Percentiles rank a stretch among this genome's conserved stretches.
These are phyloP conservation scores for Trichomalopsis sarcophagae DNA, from an alignment of 1,140 invertebrate species.

Conservation along the genomic window DNA sequence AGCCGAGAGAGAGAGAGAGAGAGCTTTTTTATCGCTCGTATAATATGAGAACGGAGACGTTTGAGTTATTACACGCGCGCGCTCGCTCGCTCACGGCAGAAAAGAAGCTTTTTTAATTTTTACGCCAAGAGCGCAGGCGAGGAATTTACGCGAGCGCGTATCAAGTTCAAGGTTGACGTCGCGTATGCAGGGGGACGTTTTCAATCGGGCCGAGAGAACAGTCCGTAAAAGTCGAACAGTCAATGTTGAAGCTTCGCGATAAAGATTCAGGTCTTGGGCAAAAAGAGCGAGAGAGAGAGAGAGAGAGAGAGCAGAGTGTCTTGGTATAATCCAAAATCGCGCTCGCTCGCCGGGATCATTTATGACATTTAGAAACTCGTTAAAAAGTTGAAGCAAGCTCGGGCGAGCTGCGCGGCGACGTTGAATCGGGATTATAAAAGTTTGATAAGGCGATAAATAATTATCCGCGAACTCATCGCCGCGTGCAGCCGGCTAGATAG, in stretches of 20 bases:
- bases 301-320: not conserved
- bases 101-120: constrained; percentile 33
- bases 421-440: constrained; percentile 68
- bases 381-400: constrained; percentile 66
- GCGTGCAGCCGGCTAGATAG: constrained; percentile 28
- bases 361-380: constrained; percentile 71
- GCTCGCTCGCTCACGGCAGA: too few species aligned
- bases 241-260: not conserved
- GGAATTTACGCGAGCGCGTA: constrained; percentile 4
- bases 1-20: not conserved
- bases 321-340: constrained; percentile 46
- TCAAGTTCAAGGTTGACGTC: not conserved
- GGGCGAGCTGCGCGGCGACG: constrained; percentile 1
- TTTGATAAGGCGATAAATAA: constrained; percentile 72
- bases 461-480: constrained; percentile 64
- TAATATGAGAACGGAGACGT: constrained; percentile 32
- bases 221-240: constrained; percentile 7
- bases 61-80: constrained; percentile 28
- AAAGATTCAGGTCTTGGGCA: not conserved
- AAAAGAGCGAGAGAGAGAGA: not conserved
- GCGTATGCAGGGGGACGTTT: not conserved
- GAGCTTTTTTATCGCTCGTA: constrained; percentile 45
- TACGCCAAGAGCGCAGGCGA: not conserved
- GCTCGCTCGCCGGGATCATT: constrained; percentile 62
- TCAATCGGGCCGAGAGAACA: not conserved